Conservation (phyloP, 2,797 vertebrate genomes). For the Lutjanus argentimaculatus region DNA sequence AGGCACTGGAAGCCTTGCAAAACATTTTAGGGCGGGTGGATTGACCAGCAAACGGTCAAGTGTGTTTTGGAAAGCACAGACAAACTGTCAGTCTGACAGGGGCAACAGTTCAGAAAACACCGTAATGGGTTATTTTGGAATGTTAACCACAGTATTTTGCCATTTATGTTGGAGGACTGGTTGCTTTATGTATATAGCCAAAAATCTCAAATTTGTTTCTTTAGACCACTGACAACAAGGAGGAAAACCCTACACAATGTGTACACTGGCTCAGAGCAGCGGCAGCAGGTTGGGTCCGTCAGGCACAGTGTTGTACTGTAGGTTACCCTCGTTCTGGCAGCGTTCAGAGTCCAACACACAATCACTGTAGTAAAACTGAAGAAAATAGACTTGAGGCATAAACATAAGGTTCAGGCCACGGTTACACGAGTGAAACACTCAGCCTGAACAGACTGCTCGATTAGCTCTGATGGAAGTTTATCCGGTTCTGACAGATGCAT, state of each 20-base stretch:
- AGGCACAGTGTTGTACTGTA: too few species aligned
- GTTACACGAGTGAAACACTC: too few species aligned
- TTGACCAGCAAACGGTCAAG: background rate
- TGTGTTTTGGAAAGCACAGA: background rate
- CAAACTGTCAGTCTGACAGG: background rate
- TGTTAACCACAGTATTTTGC: background rate
- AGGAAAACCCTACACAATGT: too few species aligned
- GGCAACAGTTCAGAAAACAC: background rate
- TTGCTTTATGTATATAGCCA: background rate
- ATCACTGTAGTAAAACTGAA: too few species aligned
- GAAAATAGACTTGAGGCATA: too few species aligned
- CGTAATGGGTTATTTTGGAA: background rate
- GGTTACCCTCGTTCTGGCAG: too few species aligned
- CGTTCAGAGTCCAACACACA: too few species aligned
- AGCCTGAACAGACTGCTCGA: background rate
- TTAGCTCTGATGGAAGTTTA: too few species aligned
- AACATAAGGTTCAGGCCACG: too few species aligned
- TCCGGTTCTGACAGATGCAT: too few species aligned
- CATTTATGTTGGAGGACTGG: background rate
- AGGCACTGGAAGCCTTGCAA: background rate
- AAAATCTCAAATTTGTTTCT: background rate
- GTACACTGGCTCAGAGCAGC: background rate
- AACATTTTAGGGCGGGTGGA: background rate
- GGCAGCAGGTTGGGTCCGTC: too few species aligned
- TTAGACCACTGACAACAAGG: background rate